phyloP scores from a whole-genome alignment of 1,140 invertebrate species.

The Anoplophora glabripennis region DNA sequence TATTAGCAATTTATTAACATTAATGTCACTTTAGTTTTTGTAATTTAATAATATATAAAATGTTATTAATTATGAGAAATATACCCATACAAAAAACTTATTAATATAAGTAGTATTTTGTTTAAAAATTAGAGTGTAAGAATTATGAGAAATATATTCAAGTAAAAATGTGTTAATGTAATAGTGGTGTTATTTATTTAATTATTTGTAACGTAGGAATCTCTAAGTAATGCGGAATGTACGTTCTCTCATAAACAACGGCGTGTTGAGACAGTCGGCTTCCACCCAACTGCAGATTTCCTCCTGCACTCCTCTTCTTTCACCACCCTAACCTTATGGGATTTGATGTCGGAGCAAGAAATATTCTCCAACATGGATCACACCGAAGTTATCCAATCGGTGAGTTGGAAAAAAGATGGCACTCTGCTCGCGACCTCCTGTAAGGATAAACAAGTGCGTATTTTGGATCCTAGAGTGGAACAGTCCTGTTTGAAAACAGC shows the following conservation, averaged over 20 bases:
- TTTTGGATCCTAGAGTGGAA: conserved; percentile 74
- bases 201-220: conserved; percentile 54
- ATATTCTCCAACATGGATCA: conserved; percentile 76
- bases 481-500: conserved; percentile 60
- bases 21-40: too few relatives aligned
- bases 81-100: too few relatives aligned
- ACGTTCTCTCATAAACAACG: conserved; percentile 77
- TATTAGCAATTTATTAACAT: too few relatives aligned
- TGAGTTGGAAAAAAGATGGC: conserved; percentile 82
- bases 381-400: conserved; percentile 77
- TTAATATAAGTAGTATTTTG: too few relatives aligned
- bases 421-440: conserved; percentile 69
- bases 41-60: too few relatives aligned
- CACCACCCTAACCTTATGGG: conserved; percentile 81
- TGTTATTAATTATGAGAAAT: too few relatives aligned
- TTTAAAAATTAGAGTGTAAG: too few relatives aligned
- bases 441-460: conserved; percentile 76
- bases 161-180: too few relatives aligned
- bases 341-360: conserved; percentile 78
- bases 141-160: too few relatives aligned
- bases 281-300: conserved; percentile 84
- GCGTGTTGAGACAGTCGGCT: conserved; percentile 80
- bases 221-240: conserved; percentile 75
- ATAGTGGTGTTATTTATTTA: too few relatives aligned
- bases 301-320: conserved; percentile 78